phyloP scores from a whole-genome alignment of 2,888 invertebrate genomes.

The Amphipyra berbera region DNA sequence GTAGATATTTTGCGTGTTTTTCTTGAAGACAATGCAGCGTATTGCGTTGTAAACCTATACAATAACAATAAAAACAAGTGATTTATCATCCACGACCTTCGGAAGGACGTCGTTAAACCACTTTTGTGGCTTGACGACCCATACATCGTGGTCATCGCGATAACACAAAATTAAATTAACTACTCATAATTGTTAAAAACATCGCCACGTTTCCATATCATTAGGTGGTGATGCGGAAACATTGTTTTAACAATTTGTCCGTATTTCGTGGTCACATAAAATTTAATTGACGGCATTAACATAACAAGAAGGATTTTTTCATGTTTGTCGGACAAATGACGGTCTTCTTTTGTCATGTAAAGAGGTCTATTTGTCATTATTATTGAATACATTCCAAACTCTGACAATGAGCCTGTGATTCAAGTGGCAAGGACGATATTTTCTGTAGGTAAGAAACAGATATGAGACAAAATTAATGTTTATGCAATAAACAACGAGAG shows the following conservation, averaged over 20 bases:
- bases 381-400: constrained; percentile 68
- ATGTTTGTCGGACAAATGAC: constrained; percentile 71
- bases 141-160: constrained; percentile 30
- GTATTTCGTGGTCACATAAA: constrained; percentile 64
- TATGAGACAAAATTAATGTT: constrained; percentile 49
- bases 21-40: constrained; percentile 14
- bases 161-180: constrained; percentile 27
- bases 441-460: constrained; percentile 42
- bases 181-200: constrained; percentile 30
- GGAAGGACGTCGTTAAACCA: constrained; percentile 43
- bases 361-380: constrained; percentile 76
- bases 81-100: constrained; percentile 52
- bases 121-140: constrained; percentile 38
- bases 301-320: constrained; percentile 76
- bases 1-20: constrained; percentile 22
- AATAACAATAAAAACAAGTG: constrained; percentile 46
- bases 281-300: constrained; percentile 72
- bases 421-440: constrained; percentile 62
- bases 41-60: constrained; percentile 35
- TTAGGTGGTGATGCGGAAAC: constrained; percentile 59
- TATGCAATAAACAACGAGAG: constrained; percentile 51
- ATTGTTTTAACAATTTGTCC: constrained; percentile 58
- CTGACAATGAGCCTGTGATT: constrained; percentile 65
- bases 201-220: constrained; percentile 33
- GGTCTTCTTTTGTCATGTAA: constrained; percentile 79